A percentile compares a stretch with the other conserved stretches of the same genome.
These are phyloP conservation scores for Gymnorhina tibicen DNA, from an alignment of 2,113 vertebrate genomes.

Conservation along the genomic window DNA sequence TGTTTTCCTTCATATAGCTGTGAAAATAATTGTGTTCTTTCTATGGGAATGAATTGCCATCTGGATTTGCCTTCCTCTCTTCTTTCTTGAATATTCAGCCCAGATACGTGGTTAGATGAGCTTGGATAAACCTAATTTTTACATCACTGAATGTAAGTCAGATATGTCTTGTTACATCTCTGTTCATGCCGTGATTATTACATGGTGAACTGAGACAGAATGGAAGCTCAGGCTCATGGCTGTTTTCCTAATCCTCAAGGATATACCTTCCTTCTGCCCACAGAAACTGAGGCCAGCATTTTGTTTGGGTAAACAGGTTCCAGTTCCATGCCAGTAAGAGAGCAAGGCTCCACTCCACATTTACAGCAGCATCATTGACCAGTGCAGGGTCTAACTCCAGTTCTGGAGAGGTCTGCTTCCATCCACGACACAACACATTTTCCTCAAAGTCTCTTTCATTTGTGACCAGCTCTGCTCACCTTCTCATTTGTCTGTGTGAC, in stretches of 20 bases:
- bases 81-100: neutral
- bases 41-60: neutral
- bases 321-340: neutral
- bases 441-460: neutral
- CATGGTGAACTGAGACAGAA: neutral
- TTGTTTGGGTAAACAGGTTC: neutral
- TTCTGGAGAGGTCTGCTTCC: neutral
- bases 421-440: neutral
- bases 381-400: neutral
- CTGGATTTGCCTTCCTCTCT: neutral
- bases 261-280: neutral
- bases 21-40: neutral
- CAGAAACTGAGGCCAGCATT: neutral
- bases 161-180: neutral
- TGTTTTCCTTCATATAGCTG: neutral
- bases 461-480: neutral
- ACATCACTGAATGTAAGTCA: neutral
- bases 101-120: neutral
- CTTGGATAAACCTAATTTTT: neutral
- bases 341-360: neutral
- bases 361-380: fast-evolving
- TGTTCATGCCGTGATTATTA: neutral
- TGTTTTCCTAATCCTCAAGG: neutral
- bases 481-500: neutral
- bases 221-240: neutral